phyloP scores from a whole-genome alignment of 2,797 vertebrate species.

The Protonibea diacanthus region DNA sequence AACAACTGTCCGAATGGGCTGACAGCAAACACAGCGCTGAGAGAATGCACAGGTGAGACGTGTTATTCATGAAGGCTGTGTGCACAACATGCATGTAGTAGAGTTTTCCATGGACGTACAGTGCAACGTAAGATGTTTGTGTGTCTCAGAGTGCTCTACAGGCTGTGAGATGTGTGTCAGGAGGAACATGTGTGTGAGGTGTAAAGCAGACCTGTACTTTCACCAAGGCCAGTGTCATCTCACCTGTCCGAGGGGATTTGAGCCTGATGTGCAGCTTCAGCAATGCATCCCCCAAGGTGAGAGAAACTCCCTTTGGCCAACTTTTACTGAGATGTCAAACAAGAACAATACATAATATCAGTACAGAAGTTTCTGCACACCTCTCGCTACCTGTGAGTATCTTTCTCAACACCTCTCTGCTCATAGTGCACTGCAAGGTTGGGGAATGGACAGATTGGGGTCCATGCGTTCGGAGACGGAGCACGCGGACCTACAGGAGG shows the following conservation, averaged over 20 bases:
- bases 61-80: not conserved
- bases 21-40: constrained; percentile 46
- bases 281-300: constrained; percentile 89
- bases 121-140: not conserved
- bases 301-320: constrained; percentile 34
- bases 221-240: constrained; percentile 90
- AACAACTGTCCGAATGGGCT: constrained; percentile 70
- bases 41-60: constrained; percentile 73
- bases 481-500: constrained; percentile 17
- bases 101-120: too few species aligned
- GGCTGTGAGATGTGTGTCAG: constrained; percentile 92
- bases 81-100: not conserved
- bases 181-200: constrained; percentile 90
- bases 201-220: constrained; percentile 89
- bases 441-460: constrained; percentile 68
- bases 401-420: constrained; percentile 25
- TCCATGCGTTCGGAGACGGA: constrained; percentile 54
- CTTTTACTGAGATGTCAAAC: not conserved
- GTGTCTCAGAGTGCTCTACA: constrained; percentile 89
- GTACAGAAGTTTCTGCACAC: not conserved
- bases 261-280: constrained; percentile 89
- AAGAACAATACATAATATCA: not conserved
- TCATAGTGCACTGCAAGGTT: constrained; percentile 64
- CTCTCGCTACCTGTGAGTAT: not conserved
- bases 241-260: constrained; percentile 88